Evolutionary conservation across 2,888 invertebrate species (phyloP).

Genomic region (Orthonevra nobilis): DNA sequence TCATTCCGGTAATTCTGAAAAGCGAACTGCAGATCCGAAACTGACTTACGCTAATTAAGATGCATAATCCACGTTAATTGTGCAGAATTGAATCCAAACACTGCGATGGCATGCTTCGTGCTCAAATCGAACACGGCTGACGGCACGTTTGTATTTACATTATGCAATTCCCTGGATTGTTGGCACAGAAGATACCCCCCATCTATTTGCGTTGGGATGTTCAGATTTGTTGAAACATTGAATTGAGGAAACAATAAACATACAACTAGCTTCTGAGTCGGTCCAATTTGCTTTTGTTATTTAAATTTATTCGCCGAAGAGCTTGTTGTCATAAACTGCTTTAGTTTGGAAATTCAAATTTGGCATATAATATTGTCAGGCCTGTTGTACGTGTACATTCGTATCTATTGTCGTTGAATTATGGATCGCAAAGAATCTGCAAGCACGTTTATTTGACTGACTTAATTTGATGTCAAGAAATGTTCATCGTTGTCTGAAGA

Average conservation of each 20-base stretch:
- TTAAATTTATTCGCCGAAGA: slow-evolving; percentile 25
- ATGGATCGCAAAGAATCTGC: background rate
- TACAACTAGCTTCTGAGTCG: too few relatives aligned
- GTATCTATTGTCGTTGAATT: background rate
- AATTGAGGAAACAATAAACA: too few relatives aligned
- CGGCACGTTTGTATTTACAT: slow-evolving; percentile 15
- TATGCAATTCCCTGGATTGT: slow-evolving; percentile 19
- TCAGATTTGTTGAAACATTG: too few relatives aligned
- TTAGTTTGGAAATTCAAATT: slow-evolving; percentile 14
- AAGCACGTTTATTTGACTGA: background rate
- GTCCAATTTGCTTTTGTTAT: slow-evolving; percentile 33
- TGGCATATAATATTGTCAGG: slow-evolving; percentile 12
- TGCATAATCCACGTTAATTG: background rate
- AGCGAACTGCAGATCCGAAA: too few relatives aligned
- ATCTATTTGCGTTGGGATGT: too few relatives aligned
- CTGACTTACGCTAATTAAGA: too few relatives aligned
- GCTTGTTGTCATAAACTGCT: too few relatives aligned
- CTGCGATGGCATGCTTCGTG: background rate
- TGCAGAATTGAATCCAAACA: slow-evolving; percentile 14
- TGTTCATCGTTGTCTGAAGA: too few relatives aligned
- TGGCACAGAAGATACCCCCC: background rate
- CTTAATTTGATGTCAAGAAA: background rate
- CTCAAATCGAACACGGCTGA: background rate
- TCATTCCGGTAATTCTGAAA: too few relatives aligned
- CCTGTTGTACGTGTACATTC: too few relatives aligned